These are phyloP conservation scores for Octodon degus DNA, from an alignment of 2,113 vertebrate genomes.

Conservation along the genomic window DNA sequence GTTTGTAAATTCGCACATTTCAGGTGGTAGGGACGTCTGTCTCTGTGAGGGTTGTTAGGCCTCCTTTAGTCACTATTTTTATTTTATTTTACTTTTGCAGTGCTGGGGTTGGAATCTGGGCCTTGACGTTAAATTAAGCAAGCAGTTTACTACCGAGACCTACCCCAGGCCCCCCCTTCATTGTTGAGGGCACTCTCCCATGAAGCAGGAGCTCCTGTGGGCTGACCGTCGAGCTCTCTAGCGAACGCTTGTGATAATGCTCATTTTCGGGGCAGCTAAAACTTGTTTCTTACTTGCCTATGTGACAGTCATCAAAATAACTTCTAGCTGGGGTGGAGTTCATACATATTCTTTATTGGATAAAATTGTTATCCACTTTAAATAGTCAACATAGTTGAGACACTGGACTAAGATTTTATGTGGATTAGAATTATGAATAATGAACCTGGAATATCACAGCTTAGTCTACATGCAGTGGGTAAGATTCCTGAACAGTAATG, in stretches of 20 bases:
- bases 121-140: not conserved
- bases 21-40: not conserved
- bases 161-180: not conserved
- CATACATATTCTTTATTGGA: not conserved
- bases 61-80: not conserved
- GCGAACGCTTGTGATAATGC: not conserved
- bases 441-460: not conserved
- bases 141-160: not conserved
- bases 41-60: not conserved
- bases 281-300: not conserved
- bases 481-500: not conserved
- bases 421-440: not conserved
- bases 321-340: not conserved
- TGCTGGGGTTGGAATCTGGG: not conserved
- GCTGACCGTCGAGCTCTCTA: not conserved
- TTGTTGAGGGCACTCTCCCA: not conserved
- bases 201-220: not conserved
- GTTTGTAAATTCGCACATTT: not conserved
- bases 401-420: not conserved
- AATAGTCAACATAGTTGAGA: not conserved
- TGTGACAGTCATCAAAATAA: not conserved
- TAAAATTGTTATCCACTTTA: not conserved
- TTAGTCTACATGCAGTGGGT: not conserved
- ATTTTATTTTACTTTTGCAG: not conserved
- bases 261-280: not conserved